These are phyloP conservation scores for Pyrrhura leucotis DNA, from an alignment of 2,797 vertebrate genomes.

Conservation along the genomic window DNA sequence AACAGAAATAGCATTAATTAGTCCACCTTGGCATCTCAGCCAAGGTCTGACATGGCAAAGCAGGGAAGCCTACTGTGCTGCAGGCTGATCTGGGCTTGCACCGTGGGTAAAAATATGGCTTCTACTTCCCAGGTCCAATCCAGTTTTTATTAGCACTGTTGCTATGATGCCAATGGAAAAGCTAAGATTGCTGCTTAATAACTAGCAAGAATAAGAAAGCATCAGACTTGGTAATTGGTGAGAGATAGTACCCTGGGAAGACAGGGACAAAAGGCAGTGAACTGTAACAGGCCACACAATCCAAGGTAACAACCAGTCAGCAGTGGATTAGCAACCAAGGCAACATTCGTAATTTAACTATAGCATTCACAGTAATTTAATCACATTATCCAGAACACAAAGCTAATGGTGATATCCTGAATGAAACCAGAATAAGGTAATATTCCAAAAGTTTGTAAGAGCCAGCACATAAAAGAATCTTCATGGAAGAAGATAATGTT, in stretches of 20 bases:
- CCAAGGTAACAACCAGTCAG: constrained; percentile 41
- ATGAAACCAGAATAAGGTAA: background rate
- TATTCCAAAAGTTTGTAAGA: background rate
- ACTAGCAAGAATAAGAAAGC: background rate
- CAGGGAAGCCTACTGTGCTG: background rate
- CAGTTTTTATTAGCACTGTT: background rate
- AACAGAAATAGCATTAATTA: constrained; percentile 8
- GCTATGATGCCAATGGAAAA: background rate
- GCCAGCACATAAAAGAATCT: background rate
- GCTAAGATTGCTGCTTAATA: background rate
- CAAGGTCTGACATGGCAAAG: background rate
- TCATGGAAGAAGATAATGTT: background rate
- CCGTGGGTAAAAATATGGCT: background rate
- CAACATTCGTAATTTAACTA: constrained; percentile 27
- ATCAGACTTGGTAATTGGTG: constrained; percentile 31
- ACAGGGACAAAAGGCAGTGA: constrained; percentile 54
- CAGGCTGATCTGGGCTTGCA: background rate
- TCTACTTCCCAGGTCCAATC: background rate
- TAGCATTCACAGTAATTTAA: constrained; percentile 27
- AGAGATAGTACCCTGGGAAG: constrained; percentile 23
- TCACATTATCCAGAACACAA: background rate
- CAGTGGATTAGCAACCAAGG: constrained; percentile 42
- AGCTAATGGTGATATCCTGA: constrained; percentile 15
- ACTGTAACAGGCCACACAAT: constrained; percentile 22
- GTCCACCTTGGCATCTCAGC: background rate